Conservation (phyloP, 2,888 invertebrate species). For the Chromoteleia sp. region DNA sequence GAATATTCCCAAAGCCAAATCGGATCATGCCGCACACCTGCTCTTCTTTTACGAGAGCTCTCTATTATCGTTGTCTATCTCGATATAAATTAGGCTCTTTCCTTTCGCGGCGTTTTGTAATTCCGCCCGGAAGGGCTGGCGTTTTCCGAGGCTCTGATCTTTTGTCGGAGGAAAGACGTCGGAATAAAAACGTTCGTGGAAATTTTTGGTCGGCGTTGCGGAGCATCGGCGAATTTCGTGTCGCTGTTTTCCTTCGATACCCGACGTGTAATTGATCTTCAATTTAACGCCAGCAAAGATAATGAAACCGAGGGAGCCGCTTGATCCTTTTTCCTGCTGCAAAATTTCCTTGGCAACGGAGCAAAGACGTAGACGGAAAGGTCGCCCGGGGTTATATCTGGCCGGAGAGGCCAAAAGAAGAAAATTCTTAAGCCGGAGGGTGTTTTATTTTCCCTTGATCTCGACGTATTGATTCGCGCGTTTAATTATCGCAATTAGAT, state of each 20-base stretch:
- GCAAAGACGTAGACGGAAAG: constrained; percentile 14
- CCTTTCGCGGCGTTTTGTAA: constrained; percentile 55
- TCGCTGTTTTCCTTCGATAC: constrained; percentile 52
- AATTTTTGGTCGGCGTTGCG: constrained; percentile 10
- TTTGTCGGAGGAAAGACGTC: constrained; percentile 38
- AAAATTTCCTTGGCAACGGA: constrained; percentile 65
- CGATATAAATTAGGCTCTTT: constrained; percentile 41
- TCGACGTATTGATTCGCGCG: constrained; percentile 36
- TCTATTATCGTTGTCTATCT: constrained; percentile 54
- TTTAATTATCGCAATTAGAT: constrained; percentile 33
- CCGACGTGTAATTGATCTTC: constrained; percentile 74
- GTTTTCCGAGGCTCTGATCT: constrained; percentile 24
- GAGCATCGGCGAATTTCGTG: constrained; percentile 36
- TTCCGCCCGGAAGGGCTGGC: constrained; percentile 66
- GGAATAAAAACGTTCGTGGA: constrained; percentile 13
- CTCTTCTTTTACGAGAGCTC: constrained; percentile 51
- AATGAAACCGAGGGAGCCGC: constrained; percentile 70
- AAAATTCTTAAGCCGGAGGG: constrained; percentile 25
- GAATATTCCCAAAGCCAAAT: constrained; percentile 39
- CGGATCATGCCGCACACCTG: constrained; percentile 64
- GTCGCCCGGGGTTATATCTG: constrained; percentile 38
- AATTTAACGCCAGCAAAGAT: constrained; percentile 73
- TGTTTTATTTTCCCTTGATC: constrained; percentile 14
- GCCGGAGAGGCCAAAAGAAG: constrained; percentile 40
- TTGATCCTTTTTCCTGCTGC: constrained; percentile 68